phyloP scores from a whole-genome alignment of 2,888 invertebrate species.

The Dimorphilus gyrociliatus region DNA sequence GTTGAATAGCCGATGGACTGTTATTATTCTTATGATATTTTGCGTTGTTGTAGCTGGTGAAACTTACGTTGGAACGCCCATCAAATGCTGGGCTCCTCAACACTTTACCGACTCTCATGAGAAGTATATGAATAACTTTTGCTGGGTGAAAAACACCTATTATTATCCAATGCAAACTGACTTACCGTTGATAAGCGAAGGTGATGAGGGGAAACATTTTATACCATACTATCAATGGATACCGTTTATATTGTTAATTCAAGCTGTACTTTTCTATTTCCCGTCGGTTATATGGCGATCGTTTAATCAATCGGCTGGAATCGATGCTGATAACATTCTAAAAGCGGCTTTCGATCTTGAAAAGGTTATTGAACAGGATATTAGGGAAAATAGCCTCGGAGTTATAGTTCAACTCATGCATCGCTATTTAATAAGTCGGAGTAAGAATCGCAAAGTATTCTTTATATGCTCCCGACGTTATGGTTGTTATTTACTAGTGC shows the following conservation, averaged over 20 bases:
- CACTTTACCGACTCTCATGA: conserved; percentile 8
- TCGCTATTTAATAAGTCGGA: no score
- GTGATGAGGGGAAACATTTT: conserved; percentile 11
- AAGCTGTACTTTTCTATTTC: conserved; percentile 30
- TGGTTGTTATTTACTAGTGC: no score
- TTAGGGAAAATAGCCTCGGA: no score
- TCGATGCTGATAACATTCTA: no score
- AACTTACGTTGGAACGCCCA: conserved; percentile 7
- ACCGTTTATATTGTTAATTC: conserved; percentile 29
- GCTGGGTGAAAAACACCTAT: conserved; percentile 10
- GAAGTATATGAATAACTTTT: conserved; percentile 6
- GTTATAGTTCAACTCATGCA: no score
- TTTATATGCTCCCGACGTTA: no score
- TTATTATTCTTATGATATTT: conserved; percentile 7
- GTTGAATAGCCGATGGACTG: conserved; percentile 7
- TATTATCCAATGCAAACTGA: conserved; percentile 4
- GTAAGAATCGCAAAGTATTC: no score
- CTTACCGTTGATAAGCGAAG: conserved; percentile 1
- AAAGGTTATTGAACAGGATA: no score
- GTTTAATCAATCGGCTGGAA: no score
- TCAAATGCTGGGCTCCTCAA: conserved; percentile 8
- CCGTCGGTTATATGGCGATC: no score
- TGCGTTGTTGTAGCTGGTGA: conserved; percentile 5
- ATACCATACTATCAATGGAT: conserved; percentile 19
- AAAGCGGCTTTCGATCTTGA: no score